Conservation (phyloP, 2,888 invertebrate genomes). For the Scotopteryx bipunctaria region DNA sequence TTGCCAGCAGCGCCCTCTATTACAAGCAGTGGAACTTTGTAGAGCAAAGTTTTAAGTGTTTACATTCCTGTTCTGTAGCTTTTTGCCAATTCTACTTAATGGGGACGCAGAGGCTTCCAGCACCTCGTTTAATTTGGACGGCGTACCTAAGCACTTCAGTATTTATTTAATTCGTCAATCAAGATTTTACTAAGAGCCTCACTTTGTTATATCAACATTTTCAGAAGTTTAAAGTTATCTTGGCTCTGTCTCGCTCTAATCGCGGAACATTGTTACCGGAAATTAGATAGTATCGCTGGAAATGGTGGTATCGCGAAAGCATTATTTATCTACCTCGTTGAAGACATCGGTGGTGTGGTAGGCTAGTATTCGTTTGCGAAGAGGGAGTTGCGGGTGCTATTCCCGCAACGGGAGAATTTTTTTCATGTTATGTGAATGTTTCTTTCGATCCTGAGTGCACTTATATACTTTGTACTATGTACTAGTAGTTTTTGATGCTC, state of each 20-base stretch:
- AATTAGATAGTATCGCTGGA: neutral
- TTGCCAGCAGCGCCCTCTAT: conserved; percentile 73
- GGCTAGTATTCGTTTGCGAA: too few relatives aligned
- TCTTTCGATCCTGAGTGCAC: too few relatives aligned
- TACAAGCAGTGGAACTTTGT: conserved; percentile 61
- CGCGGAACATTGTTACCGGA: neutral
- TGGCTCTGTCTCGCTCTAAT: neutral
- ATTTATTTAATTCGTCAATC: conserved; percentile 65
- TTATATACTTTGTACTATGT: too few relatives aligned
- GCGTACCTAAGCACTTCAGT: conserved; percentile 60
- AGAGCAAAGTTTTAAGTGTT: conserved; percentile 80
- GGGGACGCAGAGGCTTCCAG: conserved; percentile 67
- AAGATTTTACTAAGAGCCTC: conserved; percentile 49
- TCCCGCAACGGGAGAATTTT: too few relatives aligned
- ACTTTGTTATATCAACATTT: conserved; percentile 43
- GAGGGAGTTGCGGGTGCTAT: neutral
- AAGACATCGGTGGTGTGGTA: too few relatives aligned
- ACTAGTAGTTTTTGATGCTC: too few relatives aligned
- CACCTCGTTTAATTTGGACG: conserved; percentile 72
- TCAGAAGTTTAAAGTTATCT: conserved; percentile 6
- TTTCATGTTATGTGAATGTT: too few relatives aligned
- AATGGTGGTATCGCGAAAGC: neutral
- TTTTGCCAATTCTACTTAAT: conserved; percentile 79
- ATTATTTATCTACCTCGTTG: neutral
- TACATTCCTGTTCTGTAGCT: conserved; percentile 79